Evolutionary conservation across 2,113 vertebrate species (phyloP).

Genomic region (Malurus alboscapulatus): DNA sequence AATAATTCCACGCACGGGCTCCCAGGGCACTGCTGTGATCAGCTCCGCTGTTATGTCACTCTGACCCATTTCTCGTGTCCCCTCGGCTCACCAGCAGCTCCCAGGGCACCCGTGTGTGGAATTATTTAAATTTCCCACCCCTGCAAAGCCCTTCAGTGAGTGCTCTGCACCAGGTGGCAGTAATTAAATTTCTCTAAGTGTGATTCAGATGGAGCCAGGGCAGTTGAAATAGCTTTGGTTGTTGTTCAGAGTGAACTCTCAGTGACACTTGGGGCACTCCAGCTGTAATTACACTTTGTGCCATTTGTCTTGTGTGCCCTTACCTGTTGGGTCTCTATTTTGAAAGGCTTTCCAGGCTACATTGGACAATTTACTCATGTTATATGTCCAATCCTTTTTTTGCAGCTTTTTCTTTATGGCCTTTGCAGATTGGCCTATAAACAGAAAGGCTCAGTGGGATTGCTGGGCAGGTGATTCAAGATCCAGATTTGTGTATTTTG

Average conservation of each 20-base stretch:
- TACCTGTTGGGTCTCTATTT: no score
- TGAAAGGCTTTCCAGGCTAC: no score
- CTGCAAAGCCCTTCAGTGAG: not conserved
- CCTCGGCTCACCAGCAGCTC: not conserved
- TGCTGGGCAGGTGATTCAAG: no score
- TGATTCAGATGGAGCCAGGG: not conserved
- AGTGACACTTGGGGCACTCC: not conserved
- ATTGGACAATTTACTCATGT: no score
- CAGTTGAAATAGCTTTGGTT: not conserved
- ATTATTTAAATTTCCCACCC: not conserved
- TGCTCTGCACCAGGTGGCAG: not conserved
- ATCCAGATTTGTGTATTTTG: no score
- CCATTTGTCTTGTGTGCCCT: no score
- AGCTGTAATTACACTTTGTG: not conserved
- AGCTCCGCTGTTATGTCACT: not conserved
- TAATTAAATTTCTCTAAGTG: not conserved
- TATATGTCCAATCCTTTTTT: no score
- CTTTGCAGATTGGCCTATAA: no score
- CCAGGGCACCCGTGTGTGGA: not conserved
- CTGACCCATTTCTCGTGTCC: not conserved
- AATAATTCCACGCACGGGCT: not conserved
- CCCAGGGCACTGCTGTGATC: fast-evolving
- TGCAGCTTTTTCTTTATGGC: no score
- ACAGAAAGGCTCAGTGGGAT: no score
- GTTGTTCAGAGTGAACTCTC: not conserved